Evolutionary conservation across 2,888 invertebrate genomes (phyloP), one percentile per base, ranked within the genome.

Genomic region (Lymantria dispar): DNA sequence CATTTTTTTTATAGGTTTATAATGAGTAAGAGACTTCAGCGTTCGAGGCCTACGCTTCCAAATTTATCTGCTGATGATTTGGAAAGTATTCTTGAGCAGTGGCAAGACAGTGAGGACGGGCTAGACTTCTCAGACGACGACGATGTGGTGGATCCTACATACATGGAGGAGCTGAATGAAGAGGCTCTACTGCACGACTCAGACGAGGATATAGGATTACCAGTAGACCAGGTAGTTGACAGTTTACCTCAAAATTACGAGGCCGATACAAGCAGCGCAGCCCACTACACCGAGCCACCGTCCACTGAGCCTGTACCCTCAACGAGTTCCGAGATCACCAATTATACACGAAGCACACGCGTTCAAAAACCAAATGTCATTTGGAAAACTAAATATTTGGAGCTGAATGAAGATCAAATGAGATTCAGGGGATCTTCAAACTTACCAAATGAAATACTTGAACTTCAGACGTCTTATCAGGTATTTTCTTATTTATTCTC

Each of bases 311-410:
- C 10, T 46, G 8, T 43, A 7, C 43, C 15, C 36, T 37, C 42
- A 45, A 29, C 9, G 33, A 33, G 33, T n/a, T 9, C 33, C 7
- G 5, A 11, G 37, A 3, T 33, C 31, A 48, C 13, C 36, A 52
- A 51, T 47, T 33, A 33, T 33, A 33, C n/a, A n/a, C n/a, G n/a
- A n/a, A n/a, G n/a, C n/a, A n/a, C n/a, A n/a, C 55, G 52, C 41
- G 47, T 50, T 45, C 54, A 42, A 30, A 58, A 52, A 47, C 29
- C 45, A 43, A 56, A 58, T 56, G 12, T 30, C 40, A 56, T 58
- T 46, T 59, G 55, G 55, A 57, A 59, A 55, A 58, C 45, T 31
- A 57, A 58, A 56, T 52, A 48, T 41, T 49, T 56, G 49, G 44
- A 54, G 13, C 38, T 58, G 45, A 55, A 50, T 37, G 56, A 58